Conservation (phyloP, 2,888 invertebrate genomes). For the Ferdinandea cuprea region DNA sequence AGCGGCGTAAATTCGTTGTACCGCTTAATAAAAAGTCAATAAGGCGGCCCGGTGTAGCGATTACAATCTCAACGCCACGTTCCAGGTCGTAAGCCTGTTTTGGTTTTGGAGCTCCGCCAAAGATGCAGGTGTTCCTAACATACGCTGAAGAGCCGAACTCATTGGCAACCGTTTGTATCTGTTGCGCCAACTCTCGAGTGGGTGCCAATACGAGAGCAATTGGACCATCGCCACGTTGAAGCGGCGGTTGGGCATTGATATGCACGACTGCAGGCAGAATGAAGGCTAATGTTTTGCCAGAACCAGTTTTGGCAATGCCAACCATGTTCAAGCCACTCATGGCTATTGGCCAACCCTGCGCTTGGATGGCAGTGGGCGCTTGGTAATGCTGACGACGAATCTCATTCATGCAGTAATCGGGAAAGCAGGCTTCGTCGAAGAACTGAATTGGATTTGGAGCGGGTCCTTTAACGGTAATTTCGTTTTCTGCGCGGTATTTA, state of each 20-base stretch:
- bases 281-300: constrained; percentile 92
- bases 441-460: constrained; percentile 90
- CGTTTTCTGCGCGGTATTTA: constrained; percentile 86
- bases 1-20: constrained; percentile 88
- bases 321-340: constrained; percentile 92
- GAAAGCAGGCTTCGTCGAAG: constrained; percentile 92
- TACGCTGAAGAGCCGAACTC: constrained; percentile 91
- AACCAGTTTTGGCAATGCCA: constrained; percentile 93
- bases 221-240: constrained; percentile 92
- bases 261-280: constrained; percentile 93
- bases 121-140: constrained; percentile 93
- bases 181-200: constrained; percentile 90
- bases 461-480: constrained; percentile 90
- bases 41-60: constrained; percentile 94
- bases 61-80: constrained; percentile 92
- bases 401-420: constrained; percentile 88
- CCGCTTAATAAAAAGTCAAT: constrained; percentile 92
- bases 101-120: constrained; percentile 95
- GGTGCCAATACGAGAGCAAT: constrained; percentile 92
- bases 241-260: constrained; percentile 90
- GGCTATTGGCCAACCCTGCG: constrained; percentile 94
- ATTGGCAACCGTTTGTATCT: constrained; percentile 91
- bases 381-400: constrained; percentile 87
- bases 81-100: constrained; percentile 89
- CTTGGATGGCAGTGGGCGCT: constrained; percentile 92